Evolutionary conservation across 2,888 invertebrate genomes (phyloP), one percentile per base, ranked within the genome.

Genomic region (Aphodius granarius): DNA sequence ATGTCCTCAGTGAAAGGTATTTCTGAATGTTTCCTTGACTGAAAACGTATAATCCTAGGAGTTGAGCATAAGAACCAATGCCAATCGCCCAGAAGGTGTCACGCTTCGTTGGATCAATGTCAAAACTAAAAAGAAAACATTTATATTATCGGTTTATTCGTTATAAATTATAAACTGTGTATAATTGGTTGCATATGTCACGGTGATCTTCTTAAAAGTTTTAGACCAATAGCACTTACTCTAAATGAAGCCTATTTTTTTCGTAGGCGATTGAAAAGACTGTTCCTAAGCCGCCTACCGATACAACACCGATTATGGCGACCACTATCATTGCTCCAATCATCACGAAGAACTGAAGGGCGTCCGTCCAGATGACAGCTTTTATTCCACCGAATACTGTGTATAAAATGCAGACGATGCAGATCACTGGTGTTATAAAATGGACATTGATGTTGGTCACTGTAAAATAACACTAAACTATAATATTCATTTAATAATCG

Each of bases 361-460:
- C 88, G 76, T 91, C 91, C 3, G 93, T 91, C 87, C 92, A 91
- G 1, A 93, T 91, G 5, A 93, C 91, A 1, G 93, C 93, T 83
- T 91, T 88, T 23, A 93, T 84, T 6, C 93, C 93, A 63, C 92
- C 94, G 65, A 94, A 84, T 0, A 94, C 92, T 3, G 94, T 94
- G 81, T 95, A 93, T 71, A 94, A 93, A 19, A 94, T 93, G 83
- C 94, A 95, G 0, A 92, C 89, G 2, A 91, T 86, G 81, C 94
- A 94, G 17, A 94, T 89, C 0, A 93, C 88, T 1, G 92, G 90
- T 1, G 93, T 91, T 64, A 94, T 89, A 0, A 90, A 86, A 82
- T 92, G 92, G 1, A 93, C 89, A 77, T 91, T 86, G 5, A 92
- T 89, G 18, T 88, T 88, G 0, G 91, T 89, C n/a, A 68, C 73